A percentile compares a stretch with the other conserved stretches of the same genome.
Conservation (phyloP, 2,797 vertebrate species). For the Fundulus diaphanus region DNA sequence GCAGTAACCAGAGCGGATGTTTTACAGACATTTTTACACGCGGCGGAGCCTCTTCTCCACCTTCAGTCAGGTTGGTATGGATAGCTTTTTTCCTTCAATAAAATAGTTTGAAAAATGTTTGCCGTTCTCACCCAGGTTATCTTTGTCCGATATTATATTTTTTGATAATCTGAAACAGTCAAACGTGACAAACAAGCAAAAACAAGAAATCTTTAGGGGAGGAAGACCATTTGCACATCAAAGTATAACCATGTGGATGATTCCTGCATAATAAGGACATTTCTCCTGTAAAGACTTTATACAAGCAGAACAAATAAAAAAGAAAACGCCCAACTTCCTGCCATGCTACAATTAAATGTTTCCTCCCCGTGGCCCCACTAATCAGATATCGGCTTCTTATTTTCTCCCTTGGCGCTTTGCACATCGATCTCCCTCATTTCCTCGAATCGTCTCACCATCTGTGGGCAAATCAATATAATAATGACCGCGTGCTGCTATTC, state of each 20-base stretch:
- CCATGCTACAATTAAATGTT: slow-evolving; percentile 42
- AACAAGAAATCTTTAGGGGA: background rate
- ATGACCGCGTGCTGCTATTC: slow-evolving; percentile 38
- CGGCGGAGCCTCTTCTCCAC: background rate
- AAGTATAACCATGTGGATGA: slow-evolving; percentile 53
- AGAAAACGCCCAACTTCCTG: slow-evolving; percentile 20
- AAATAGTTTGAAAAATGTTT: background rate
- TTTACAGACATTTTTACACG: background rate
- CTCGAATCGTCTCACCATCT: slow-evolving; percentile 48
- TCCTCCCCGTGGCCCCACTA: slow-evolving; percentile 41
- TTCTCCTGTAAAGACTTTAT: slow-evolving; percentile 56
- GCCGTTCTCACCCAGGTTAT: background rate
- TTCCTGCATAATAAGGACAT: slow-evolving; percentile 60
- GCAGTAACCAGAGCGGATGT: background rate
- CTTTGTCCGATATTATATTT: background rate
- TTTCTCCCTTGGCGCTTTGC: slow-evolving; percentile 27
- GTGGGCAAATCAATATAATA: slow-evolving; percentile 57
- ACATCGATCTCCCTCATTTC: slow-evolving; percentile 55
- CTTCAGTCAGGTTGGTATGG: background rate
- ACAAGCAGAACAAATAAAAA: slow-evolving; percentile 17
- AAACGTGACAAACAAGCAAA: background rate
- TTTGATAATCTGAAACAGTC: background rate
- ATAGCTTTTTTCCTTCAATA: background rate
- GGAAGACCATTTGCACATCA: background rate
- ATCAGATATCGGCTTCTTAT: slow-evolving; percentile 50